A percentile compares a stretch with the other conserved stretches of the same genome.
These are phyloP conservation scores for Eulimnadia texana DNA, from an alignment of 1,140 invertebrate species.

Conservation along the genomic window DNA sequence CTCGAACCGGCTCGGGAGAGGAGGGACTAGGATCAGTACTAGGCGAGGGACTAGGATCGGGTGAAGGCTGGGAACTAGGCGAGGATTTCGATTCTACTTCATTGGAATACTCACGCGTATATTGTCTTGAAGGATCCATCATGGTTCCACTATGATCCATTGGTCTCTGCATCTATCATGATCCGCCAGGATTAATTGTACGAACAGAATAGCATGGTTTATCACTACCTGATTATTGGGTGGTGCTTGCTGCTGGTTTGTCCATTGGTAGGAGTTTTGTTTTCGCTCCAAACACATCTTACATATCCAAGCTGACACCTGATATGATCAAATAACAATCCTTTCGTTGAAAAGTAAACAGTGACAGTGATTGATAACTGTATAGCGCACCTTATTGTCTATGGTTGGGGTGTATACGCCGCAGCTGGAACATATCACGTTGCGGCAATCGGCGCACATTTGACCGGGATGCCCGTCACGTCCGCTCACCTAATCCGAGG, in stretches of 20 bases:
- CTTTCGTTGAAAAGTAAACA: neutral
- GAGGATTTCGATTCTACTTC: neutral
- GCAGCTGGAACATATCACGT: constrained; percentile 21
- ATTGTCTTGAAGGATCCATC: neutral
- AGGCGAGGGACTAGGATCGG: constrained; percentile 16
- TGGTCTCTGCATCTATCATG: neutral
- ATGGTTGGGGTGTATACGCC: constrained; percentile 22
- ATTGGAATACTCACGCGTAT: constrained; percentile 7
- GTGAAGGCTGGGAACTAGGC: neutral
- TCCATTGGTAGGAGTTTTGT: constrained; percentile 9
- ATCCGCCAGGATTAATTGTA: too few relatives aligned
- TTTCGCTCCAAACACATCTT: constrained; percentile 21
- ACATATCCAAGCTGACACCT: constrained; percentile 18
- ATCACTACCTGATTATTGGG: neutral
- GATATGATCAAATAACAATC: neutral
- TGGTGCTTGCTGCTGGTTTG: neutral
- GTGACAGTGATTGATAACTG: too few relatives aligned
- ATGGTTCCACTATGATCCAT: neutral
- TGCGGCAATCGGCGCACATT: constrained; percentile 23
- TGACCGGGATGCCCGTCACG: constrained; percentile 23
- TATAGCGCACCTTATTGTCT: constrained; percentile 10
- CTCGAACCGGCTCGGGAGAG: constrained; percentile 13
- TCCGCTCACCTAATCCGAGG: constrained; percentile 21
- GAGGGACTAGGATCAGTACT: constrained; percentile 20
- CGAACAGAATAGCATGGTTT: neutral